Evolutionary conservation across 2,113 vertebrate genomes (phyloP).

Genomic region (Conger conger): DNA sequence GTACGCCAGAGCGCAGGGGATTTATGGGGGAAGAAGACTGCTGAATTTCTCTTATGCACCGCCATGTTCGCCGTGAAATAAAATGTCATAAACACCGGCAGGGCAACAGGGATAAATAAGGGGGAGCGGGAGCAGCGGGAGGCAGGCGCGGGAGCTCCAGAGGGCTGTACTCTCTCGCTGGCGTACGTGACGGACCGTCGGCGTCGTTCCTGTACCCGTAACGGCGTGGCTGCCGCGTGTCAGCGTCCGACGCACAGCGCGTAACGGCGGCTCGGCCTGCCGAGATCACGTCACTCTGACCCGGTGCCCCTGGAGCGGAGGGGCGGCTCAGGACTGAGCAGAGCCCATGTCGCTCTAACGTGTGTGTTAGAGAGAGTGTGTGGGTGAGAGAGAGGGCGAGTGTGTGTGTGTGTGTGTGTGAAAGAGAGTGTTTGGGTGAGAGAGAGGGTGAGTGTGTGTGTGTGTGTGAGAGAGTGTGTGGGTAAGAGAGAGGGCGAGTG

Average conservation of each 20-base stretch:
- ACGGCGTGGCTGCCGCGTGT: neutral
- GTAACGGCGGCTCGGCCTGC: neutral
- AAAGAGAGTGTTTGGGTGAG: too few species aligned
- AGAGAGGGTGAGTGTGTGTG: too few species aligned
- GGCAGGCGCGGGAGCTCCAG: neutral
- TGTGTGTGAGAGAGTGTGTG: too few species aligned
- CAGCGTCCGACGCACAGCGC: neutral
- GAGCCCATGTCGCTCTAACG: too few species aligned
- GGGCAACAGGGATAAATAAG: constrained; percentile 10
- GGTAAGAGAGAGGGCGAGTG: too few species aligned
- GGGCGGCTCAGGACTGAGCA: too few species aligned
- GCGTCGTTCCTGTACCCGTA: neutral
- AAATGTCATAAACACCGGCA: constrained; percentile 45
- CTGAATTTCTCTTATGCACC: constrained; percentile 4
- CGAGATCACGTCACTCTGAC: neutral
- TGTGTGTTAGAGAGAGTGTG: too few species aligned
- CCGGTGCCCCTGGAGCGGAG: too few species aligned
- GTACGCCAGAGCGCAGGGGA: neutral
- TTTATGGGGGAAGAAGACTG: constrained; percentile 19
- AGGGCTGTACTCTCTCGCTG: neutral
- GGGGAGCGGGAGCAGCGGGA: neutral
- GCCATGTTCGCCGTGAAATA: constrained; percentile 49
- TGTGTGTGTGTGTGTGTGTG: too few species aligned
- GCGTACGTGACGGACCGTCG: neutral
- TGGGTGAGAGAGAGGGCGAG: too few species aligned